A percentile compares a stretch with the other conserved stretches of the same genome.
Conservation (phyloP, 2,797 vertebrate species). For the Chelonia mydas region DNA sequence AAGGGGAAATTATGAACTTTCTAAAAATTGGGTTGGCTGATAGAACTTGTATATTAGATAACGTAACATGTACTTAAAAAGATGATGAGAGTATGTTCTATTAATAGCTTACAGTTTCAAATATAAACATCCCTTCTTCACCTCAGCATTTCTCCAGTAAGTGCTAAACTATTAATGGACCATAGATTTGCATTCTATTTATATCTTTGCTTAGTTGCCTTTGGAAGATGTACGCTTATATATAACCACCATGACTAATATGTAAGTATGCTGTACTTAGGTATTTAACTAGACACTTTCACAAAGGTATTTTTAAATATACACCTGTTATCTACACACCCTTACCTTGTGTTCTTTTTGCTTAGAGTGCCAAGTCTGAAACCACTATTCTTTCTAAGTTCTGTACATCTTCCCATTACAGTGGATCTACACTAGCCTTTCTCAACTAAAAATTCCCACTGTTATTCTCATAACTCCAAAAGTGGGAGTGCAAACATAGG, state of each 20-base stretch:
- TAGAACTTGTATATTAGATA: background rate
- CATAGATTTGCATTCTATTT: background rate
- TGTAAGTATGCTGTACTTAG: background rate
- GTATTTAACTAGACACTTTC: background rate
- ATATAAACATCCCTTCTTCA: background rate
- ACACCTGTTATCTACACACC: background rate
- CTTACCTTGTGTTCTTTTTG: background rate
- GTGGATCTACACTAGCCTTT: background rate
- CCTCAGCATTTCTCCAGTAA: background rate
- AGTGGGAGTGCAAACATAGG: background rate
- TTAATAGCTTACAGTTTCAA: background rate
- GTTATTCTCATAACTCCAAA: background rate
- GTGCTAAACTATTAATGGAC: background rate
- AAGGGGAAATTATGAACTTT: background rate
- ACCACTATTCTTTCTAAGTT: background rate
- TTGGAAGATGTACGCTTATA: too few relatives aligned
- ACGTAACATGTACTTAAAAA: background rate
- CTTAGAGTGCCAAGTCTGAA: background rate
- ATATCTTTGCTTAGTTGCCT: background rate
- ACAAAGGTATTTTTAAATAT: background rate
- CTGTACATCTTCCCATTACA: background rate
- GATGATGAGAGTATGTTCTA: background rate
- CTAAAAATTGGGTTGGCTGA: background rate
- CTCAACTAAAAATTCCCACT: background rate
- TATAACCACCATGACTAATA: background rate